Evolutionary conservation across 2,888 invertebrate species (phyloP).

Genomic region (Escarpia spicata): DNA sequence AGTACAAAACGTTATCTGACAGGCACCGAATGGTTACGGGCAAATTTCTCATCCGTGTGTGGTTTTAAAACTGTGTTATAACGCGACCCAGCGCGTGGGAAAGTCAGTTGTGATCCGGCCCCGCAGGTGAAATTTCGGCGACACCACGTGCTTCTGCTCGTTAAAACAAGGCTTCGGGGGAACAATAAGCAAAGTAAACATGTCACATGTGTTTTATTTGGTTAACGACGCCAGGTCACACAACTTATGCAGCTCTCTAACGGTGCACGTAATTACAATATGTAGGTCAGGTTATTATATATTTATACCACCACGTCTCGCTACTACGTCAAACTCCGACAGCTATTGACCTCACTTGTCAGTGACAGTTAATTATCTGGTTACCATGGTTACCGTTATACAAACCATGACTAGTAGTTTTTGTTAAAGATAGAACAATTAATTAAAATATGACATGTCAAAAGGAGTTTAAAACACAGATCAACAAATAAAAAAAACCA

Average conservation of each 20-base stretch:
- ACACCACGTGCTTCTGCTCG: background rate
- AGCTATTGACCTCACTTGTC: too few species aligned
- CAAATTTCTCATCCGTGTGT: background rate
- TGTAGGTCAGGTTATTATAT: too few species aligned
- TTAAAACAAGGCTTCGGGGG: background rate
- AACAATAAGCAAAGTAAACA: background rate
- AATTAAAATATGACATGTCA: too few species aligned
- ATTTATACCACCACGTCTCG: too few species aligned
- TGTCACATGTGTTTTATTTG: background rate
- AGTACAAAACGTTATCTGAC: background rate
- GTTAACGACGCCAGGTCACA: background rate
- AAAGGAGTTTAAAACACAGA: too few species aligned
- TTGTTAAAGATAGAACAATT: too few species aligned
- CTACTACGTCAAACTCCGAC: too few species aligned
- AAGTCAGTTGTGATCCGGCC: background rate
- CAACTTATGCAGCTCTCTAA: background rate
- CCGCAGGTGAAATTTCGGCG: background rate
- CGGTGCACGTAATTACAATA: background rate
- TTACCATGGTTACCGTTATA: too few species aligned
- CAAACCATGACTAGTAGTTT: too few species aligned
- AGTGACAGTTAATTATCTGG: too few species aligned
- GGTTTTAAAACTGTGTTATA: background rate
- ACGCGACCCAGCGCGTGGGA: background rate
- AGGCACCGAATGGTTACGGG: background rate
- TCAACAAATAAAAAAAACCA: too few species aligned